A percentile compares a stretch with the other conserved stretches of the same genome.
phyloP scores from a whole-genome alignment of 2,113 vertebrate genomes.

The Semicossyphus pulcher region DNA sequence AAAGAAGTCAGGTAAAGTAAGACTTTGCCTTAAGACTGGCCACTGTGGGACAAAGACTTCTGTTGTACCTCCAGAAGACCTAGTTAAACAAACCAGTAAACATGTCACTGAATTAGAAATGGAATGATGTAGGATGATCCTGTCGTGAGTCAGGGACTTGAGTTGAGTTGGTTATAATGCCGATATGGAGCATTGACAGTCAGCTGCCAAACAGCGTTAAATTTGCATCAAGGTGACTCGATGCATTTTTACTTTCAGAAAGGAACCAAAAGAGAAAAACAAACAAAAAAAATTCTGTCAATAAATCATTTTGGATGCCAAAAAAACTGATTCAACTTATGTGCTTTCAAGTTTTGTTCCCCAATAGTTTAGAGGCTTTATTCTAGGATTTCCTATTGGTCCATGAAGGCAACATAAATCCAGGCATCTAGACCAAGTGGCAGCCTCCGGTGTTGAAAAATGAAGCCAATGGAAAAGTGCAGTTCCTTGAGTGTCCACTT shows the following conservation, averaged over 20 bases:
- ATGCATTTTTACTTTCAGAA: neutral
- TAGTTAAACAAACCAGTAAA: neutral
- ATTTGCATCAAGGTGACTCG: neutral
- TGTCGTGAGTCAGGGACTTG: neutral
- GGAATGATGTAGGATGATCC: neutral
- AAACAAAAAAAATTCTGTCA: too few relatives aligned
- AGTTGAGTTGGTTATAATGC: neutral
- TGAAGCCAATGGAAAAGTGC: too few relatives aligned
- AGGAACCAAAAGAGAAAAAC: too few relatives aligned
- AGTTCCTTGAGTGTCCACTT: too few relatives aligned
- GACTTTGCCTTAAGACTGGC: conserved; percentile 4
- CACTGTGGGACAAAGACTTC: conserved; percentile 1
- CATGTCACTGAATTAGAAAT: neutral
- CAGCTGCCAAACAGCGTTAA: neutral
- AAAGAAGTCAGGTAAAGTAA: conserved; percentile 63
- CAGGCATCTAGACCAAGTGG: too few relatives aligned
- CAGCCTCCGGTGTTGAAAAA: too few relatives aligned
- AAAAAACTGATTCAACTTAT: too few relatives aligned
- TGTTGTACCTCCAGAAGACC: neutral
- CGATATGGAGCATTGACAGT: neutral
- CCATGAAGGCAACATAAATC: neutral
- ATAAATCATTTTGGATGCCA: too few relatives aligned
- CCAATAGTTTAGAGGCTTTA: neutral
- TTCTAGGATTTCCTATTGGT: neutral
- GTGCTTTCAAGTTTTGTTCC: neutral